Conservation (phyloP, 2,888 invertebrate genomes). For the Thymelicus lineola region DNA sequence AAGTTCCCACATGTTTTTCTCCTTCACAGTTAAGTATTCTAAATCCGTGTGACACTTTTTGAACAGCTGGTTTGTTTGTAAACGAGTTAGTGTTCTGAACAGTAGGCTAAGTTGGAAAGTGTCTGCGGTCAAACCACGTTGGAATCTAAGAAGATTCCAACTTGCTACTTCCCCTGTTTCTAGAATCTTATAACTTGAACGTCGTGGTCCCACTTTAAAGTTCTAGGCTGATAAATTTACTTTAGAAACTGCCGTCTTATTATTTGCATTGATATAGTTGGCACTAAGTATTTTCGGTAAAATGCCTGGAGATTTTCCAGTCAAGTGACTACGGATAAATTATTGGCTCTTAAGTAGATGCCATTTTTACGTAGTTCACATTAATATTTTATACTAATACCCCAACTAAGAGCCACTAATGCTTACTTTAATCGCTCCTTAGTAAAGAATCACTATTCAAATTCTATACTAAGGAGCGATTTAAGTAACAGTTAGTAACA, state of each 20-base stretch:
- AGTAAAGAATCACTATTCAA: too few relatives aligned
- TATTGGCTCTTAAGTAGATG: too few relatives aligned
- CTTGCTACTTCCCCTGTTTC: conserved; percentile 34
- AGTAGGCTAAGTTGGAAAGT: conserved; percentile 36
- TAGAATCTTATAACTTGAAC: conserved; percentile 36
- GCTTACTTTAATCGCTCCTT: too few relatives aligned
- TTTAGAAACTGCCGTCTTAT: conserved; percentile 33
- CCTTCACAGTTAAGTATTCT: conserved; percentile 14
- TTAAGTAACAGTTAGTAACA: too few relatives aligned
- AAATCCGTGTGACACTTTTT: conserved; percentile 31
- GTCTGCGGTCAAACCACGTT: conserved; percentile 36
- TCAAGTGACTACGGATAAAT: too few relatives aligned
- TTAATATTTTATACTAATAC: too few relatives aligned
- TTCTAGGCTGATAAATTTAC: conserved; percentile 38
- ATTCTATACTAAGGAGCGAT: too few relatives aligned
- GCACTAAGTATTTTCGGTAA: conserved; percentile 16
- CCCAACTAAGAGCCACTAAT: too few relatives aligned
- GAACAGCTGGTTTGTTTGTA: conserved; percentile 29
- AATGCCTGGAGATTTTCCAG: conserved; percentile 2
- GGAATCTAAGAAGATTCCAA: conserved; percentile 38
- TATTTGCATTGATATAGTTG: conserved; percentile 16
- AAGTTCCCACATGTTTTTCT: background rate
- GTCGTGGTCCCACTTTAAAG: conserved; percentile 33
- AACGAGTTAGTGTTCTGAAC: conserved; percentile 34
- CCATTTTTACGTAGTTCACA: too few relatives aligned